These are phyloP conservation scores for Sphenopsis melanotis DNA, from an alignment of 2,797 vertebrate species.

Conservation along the genomic window DNA sequence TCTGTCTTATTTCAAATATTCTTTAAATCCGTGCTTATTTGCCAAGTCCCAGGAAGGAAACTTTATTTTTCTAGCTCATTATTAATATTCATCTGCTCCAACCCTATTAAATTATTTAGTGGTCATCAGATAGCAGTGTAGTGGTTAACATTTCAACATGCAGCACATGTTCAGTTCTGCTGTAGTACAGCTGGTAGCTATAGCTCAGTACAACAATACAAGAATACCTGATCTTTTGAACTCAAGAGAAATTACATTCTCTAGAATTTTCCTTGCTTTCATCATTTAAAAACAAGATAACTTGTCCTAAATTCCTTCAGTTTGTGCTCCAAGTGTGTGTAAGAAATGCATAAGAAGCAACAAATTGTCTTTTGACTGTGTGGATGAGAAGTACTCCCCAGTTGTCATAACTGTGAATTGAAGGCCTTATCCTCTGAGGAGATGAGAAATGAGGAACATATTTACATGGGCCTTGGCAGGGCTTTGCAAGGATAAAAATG, in stretches of 20 bases:
- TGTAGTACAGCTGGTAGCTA: background rate
- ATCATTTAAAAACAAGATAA: background rate
- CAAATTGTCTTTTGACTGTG: fast-evolving
- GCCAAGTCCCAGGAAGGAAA: background rate
- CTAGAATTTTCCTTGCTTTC: background rate
- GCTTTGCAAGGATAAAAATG: background rate
- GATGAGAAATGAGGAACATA: background rate
- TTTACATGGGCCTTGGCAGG: background rate
- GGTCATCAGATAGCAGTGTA: background rate
- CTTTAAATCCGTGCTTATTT: background rate
- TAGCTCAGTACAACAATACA: background rate
- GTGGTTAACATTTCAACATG: background rate
- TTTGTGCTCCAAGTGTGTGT: background rate
- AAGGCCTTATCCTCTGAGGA: background rate
- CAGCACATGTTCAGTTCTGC: background rate
- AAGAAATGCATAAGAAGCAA: background rate
- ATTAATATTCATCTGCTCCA: background rate
- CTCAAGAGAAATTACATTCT: background rate
- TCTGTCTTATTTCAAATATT: background rate
- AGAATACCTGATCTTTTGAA: background rate
- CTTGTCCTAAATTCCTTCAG: background rate
- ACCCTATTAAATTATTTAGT: background rate
- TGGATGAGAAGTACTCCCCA: background rate
- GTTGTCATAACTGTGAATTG: background rate
- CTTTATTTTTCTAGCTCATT: background rate